A percentile compares a stretch with the other conserved stretches of the same genome.
These are phyloP conservation scores for Toxotes chatareus DNA, from an alignment of 2,113 vertebrate genomes.

Conservation along the genomic window DNA sequence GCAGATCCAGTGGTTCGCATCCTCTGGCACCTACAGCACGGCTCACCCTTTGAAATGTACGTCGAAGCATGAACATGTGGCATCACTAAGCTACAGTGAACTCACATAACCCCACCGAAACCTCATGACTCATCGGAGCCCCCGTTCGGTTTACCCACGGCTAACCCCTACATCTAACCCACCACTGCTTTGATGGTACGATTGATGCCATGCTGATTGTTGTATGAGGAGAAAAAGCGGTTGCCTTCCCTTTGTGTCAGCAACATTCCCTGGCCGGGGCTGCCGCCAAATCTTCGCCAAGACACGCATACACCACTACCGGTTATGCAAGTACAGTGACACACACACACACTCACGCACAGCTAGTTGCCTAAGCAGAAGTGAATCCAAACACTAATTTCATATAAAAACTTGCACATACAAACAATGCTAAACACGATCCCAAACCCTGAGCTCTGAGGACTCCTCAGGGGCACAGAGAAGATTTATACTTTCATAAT, in stretches of 20 bases:
- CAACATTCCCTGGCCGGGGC: constrained; percentile 69
- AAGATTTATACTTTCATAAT: constrained; percentile 56
- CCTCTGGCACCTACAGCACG: constrained; percentile 2
- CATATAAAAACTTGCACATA: constrained; percentile 31
- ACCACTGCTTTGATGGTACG: constrained; percentile 70
- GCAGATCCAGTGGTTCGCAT: constrained; percentile 24
- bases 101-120: constrained; percentile 44
- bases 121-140: constrained; percentile 55
- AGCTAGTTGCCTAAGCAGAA: constrained; percentile 24
- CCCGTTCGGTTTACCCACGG: constrained; percentile 44
- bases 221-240: constrained; percentile 58
- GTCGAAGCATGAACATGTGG: constrained; percentile 41
- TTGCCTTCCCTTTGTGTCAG: constrained; percentile 67
- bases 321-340: constrained; percentile 44
- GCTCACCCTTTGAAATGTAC: constrained; percentile 34
- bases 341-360: constrained; percentile 22
- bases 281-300: constrained; percentile 56
- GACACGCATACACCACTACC: constrained; percentile 35
- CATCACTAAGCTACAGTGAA: constrained; percentile 50
- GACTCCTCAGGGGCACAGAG: constrained; percentile 23
- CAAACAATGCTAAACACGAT: constrained; percentile 57
- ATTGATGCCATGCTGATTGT: constrained; percentile 70
- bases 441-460: constrained; percentile 32
- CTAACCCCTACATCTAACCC: constrained; percentile 53
- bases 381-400: constrained; percentile 38